Conservation (phyloP, 2,888 invertebrate species). For the Nematopogon swammerdamellus region DNA sequence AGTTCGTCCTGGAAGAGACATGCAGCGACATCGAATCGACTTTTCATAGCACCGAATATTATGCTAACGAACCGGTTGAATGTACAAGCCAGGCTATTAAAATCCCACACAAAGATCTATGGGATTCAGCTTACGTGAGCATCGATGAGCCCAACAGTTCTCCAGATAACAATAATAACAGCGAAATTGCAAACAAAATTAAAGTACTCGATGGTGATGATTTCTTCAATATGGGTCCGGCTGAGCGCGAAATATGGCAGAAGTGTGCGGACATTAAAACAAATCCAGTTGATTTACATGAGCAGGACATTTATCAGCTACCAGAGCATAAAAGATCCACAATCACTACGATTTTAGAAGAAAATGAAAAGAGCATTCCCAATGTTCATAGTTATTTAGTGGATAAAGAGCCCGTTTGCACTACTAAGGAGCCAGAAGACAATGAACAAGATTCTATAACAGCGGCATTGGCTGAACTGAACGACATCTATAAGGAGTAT, state of each 20-base stretch:
- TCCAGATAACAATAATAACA: slow-evolving; percentile 40
- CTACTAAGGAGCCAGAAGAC: too few relatives aligned
- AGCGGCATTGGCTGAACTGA: slow-evolving; percentile 46
- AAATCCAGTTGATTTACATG: slow-evolving; percentile 18
- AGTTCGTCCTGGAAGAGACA: slow-evolving; percentile 13
- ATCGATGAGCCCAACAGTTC: slow-evolving; percentile 47
- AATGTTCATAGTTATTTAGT: too few relatives aligned
- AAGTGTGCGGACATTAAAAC: slow-evolving; percentile 27
- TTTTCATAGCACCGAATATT: slow-evolving; percentile 32
- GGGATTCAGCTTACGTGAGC: slow-evolving; percentile 55
- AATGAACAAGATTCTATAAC: slow-evolving; percentile 40
- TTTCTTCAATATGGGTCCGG: slow-evolving; percentile 38
- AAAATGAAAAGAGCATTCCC: slow-evolving; percentile 34
- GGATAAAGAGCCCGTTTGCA: too few relatives aligned
- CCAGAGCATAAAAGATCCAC: slow-evolving; percentile 29
- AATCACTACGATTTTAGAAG: slow-evolving; percentile 45
- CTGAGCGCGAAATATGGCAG: slow-evolving; percentile 46
- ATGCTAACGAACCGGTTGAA: slow-evolving; percentile 6
- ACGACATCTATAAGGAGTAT: slow-evolving; percentile 36
- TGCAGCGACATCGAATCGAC: slow-evolving; percentile 19
- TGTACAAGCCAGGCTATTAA: slow-evolving; percentile 18
- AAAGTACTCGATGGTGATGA: slow-evolving; percentile 21
- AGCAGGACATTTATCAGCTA: slow-evolving; percentile 26
- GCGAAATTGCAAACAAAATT: slow-evolving; percentile 9
- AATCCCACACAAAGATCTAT: slow-evolving; percentile 38